These are phyloP conservation scores for Conchocele bisecta DNA, from an alignment of 2,888 invertebrate species.

Conservation along the genomic window DNA sequence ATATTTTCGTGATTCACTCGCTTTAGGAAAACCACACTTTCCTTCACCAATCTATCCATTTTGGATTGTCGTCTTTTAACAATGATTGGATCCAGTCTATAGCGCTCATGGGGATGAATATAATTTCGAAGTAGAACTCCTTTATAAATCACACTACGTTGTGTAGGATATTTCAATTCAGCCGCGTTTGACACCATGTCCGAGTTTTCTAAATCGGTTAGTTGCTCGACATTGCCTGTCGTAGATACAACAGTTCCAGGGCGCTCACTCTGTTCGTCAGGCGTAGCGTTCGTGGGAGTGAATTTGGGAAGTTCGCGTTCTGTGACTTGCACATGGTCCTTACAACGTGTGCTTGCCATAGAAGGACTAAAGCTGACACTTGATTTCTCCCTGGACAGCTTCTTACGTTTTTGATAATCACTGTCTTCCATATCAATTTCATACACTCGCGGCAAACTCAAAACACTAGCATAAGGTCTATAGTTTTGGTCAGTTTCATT, in stretches of 20 bases:
- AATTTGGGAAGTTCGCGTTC: no score
- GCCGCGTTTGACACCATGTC: neutral
- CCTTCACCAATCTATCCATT: slow-evolving; percentile 59
- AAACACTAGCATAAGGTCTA: slow-evolving; percentile 20
- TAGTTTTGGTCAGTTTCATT: neutral
- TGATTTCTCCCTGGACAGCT: slow-evolving; percentile 9
- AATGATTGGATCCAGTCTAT: slow-evolving; percentile 61
- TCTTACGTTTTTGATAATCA: slow-evolving; percentile 25
- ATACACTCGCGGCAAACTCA: slow-evolving; percentile 40
- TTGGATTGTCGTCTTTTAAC: slow-evolving; percentile 55
- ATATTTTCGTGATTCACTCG: slow-evolving; percentile 55
- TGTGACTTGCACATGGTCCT: no score
- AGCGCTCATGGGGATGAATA: slow-evolving; percentile 60
- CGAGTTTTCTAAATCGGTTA: neutral
- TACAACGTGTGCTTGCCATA: no score
- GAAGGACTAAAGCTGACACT: slow-evolving; percentile 26
- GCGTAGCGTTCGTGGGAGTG: no score
- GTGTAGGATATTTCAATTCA: neutral
- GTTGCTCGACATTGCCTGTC: neutral
- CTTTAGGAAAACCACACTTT: slow-evolving; percentile 48
- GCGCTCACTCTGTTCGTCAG: neutral
- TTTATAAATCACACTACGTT: slow-evolving; percentile 37
- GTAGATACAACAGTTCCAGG: neutral
- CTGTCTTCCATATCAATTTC: slow-evolving; percentile 44
- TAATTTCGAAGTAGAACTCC: slow-evolving; percentile 56